These are phyloP conservation scores for Melanotus villosus DNA, from an alignment of 2,888 invertebrate genomes.

Conservation along the genomic window DNA sequence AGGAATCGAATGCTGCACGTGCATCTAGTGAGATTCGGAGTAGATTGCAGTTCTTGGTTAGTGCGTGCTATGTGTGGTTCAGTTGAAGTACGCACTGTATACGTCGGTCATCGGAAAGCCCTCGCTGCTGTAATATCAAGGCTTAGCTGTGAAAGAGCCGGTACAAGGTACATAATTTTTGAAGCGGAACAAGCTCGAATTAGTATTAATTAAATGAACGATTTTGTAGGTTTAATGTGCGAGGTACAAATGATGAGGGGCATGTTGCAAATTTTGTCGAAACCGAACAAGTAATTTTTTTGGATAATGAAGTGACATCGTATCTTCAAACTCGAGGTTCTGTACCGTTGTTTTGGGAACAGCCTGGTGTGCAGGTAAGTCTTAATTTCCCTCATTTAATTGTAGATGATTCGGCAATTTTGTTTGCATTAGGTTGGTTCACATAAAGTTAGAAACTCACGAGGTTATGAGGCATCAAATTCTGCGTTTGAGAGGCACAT, in stretches of 20 bases:
- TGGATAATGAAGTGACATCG: constrained; percentile 92
- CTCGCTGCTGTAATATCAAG: constrained; percentile 96
- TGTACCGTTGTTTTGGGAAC: constrained; percentile 99
- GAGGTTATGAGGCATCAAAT: constrained; percentile 94
- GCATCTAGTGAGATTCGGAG: constrained; percentile 91
- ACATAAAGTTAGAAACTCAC: constrained; percentile 97
- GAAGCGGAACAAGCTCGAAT: too few relatives aligned
- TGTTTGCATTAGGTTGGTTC: constrained; percentile 95
- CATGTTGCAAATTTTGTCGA: constrained; percentile 99
- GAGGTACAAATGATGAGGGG: constrained; percentile 99
- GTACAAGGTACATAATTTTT: constrained; percentile 77
- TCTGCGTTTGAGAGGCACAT: constrained; percentile 95
- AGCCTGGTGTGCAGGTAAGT: constrained; percentile 91
- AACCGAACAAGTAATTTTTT: constrained; percentile 96
- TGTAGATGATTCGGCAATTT: too few relatives aligned
- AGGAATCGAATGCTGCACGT: constrained; percentile 96
- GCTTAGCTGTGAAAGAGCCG: constrained; percentile 97
- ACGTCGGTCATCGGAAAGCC: constrained; percentile 95
- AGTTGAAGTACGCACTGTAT: constrained; percentile 97
- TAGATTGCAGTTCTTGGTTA: constrained; percentile 93
- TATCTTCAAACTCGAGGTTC: constrained; percentile 96
- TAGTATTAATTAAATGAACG: too few relatives aligned
- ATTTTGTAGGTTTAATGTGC: constrained; percentile 86
- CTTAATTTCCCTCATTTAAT: too few relatives aligned
- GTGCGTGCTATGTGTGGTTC: constrained; percentile 97